Evolutionary conservation across 2,113 vertebrate species (phyloP).

Genomic region (Ancistrus triradiatus): DNA sequence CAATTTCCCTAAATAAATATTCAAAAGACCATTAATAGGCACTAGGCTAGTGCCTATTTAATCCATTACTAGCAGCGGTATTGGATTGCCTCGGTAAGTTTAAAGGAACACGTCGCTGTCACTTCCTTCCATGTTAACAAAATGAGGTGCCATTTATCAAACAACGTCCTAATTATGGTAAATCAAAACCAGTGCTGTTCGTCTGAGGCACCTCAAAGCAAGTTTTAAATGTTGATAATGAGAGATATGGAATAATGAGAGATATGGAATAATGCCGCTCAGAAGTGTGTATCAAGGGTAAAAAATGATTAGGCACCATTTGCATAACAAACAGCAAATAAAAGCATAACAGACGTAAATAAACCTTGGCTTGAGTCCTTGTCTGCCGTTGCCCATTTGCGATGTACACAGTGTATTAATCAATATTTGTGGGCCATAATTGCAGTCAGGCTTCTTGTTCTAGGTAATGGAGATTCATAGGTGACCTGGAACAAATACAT

Average conservation of each 20-base stretch:
- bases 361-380: conserved; percentile 66
- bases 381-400: conserved; percentile 70
- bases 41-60: conserved; percentile 1
- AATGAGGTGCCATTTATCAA: conserved; percentile 18
- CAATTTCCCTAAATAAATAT: conserved; percentile 39
- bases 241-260: conserved; percentile 34
- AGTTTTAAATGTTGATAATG: conserved; percentile 50
- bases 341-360: conserved; percentile 55
- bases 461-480: conserved; percentile 90
- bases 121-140: conserved; percentile 10
- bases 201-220: conserved; percentile 46
- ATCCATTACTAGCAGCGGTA: conserved; percentile 5
- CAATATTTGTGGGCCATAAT: conserved; percentile 89
- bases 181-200: not conserved
- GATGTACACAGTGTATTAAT: conserved; percentile 86
- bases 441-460: conserved; percentile 81
- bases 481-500: conserved; percentile 83
- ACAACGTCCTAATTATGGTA: conserved; percentile 9
- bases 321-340: conserved; percentile 61
- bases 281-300: conserved; percentile 53
- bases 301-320: conserved; percentile 59
- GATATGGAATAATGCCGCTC: conserved; percentile 39
- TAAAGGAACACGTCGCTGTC: not conserved
- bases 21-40: conserved; percentile 24
- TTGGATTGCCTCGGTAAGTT: not conserved